Percentiles rank a stretch among this genome's conserved stretches.
phyloP scores from a whole-genome alignment of 2,113 vertebrate genomes.

The Platichthys flesus region DNA sequence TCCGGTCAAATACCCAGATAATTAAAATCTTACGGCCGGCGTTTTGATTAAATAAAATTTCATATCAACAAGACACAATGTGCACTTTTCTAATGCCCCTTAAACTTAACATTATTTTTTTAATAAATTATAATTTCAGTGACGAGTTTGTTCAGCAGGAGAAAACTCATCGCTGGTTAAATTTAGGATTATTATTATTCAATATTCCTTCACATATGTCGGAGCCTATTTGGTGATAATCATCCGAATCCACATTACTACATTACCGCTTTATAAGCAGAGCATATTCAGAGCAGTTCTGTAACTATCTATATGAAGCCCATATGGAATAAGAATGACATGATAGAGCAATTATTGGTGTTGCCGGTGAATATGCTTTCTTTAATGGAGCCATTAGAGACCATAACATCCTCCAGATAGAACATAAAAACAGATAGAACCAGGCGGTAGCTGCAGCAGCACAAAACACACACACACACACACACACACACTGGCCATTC shows the following conservation, averaged over 20 bases:
- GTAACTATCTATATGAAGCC: background rate
- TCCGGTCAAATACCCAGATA: background rate
- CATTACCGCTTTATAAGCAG: background rate
- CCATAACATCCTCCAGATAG: slow-evolving; percentile 25
- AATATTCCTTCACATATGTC: too few relatives aligned
- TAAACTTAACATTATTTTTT: background rate
- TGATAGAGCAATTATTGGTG: slow-evolving; percentile 15
- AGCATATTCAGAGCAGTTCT: background rate
- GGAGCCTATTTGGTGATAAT: background rate
- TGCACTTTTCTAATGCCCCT: background rate
- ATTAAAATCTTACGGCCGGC: background rate
- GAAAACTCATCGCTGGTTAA: too few relatives aligned
- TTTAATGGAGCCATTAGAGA: slow-evolving; percentile 28
- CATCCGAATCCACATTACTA: background rate
- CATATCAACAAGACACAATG: background rate
- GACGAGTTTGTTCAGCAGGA: too few relatives aligned
- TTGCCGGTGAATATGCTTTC: background rate
- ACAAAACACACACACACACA: too few relatives aligned
- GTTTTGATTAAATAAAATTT: too few relatives aligned
- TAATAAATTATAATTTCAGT: too few relatives aligned
- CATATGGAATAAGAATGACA: background rate
- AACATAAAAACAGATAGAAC: slow-evolving; percentile 31
- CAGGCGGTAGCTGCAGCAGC: slow-evolving; percentile 11
- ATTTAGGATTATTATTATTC: too few relatives aligned
- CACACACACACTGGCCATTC: too few relatives aligned